Evolutionary conservation across 2,797 vertebrate genomes (phyloP), one percentile per base, ranked within the genome.

Genomic region (Halcyon chelicuti): DNA sequence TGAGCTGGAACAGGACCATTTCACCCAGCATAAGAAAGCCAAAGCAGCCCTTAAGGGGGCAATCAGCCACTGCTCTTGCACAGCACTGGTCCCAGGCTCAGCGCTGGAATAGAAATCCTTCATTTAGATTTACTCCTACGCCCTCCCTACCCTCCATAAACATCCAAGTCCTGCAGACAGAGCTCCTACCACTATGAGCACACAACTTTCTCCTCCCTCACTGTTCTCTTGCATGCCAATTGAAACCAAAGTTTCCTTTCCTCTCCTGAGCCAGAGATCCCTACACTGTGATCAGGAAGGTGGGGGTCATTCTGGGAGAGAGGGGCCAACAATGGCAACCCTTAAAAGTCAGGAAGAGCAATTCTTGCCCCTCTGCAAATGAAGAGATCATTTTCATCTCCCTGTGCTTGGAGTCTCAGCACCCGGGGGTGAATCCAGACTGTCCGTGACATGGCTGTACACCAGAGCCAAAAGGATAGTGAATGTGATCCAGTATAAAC

Each of bases 401-500:
- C 40, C 28, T 37, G 19, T 37, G n/a, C 84, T 82, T 1, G 0
- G 57, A 86, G 51, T 37, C 1, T 3, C 68, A 90, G 19, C 25
- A 93, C 55, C 71, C 73, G 63, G 79, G 81, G 66, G 23, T 89
- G 84, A 91, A 94, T 85, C 74, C 77, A 92, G 80, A 73, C 84
- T 72, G 40, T 40, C 72, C 3, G 1, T 83, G 91, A 80, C 87
- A 88, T 40, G 65, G 63, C 33, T 80, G 71, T 28, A 15, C 1
- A 4, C 55, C 74, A 81, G 78, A 90, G 52, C 72, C 65, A 83
- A 80, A 57, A 83, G 75, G 75, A 77, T 68, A 65, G 78, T 90
- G 90, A 91, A 77, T 15, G 19, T 18, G 78, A 80, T 94, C 87
- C 94, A 86, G 49, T 61, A 63, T 80, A 94, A 95, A 94, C 68